Base-by-base conservation (phyloP, 1,140 invertebrate genomes). In the Papilio aristodemus region DNA sequence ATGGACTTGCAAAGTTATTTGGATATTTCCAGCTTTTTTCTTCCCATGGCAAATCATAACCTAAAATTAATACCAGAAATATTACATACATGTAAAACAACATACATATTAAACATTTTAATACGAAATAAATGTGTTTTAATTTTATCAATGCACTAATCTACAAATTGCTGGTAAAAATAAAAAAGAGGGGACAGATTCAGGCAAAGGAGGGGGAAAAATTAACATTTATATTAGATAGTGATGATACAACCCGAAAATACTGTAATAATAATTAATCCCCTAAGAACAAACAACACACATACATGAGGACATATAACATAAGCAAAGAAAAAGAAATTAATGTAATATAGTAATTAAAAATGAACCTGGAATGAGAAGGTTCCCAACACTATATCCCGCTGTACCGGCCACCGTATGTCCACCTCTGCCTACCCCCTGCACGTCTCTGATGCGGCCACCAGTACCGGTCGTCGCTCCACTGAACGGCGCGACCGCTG, bases 401-500 rank as follows among this genome's bases (percentile, higher is more conserved):
- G 97, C 98, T 27, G 98, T 98, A 1, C 98, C 98, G 59, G 98
- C 98, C 76, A 99, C 97, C 14, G 98, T 97, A 83, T 97, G 94
- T 25, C 97, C 97, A 38, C 97, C 97, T 72, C 97, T 92, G 2
- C 98, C 98, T 14, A 98, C 97, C 36, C 95, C 96, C 89, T 99
- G 97, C 0, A 99, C 96, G 92, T 99, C 98, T 69, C 98, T 92
- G 64, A 99, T 95, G 64, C 98, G 92, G 0, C 98, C 98, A 4
- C 98, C 98, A 36, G 98, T 99, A 19, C 98, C 98, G 7, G 98
- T 99, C 0, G 98, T 98, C 0, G 98, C 98, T 4, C 98, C 98
- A 93, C 97, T 98, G 77, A 98, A 97, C 0, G 97, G 97, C 6
- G 96, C 95, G 54, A 97, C 95, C 54, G 97, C 98, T 43, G 98